Conservation (phyloP, 2,113 vertebrate genomes). For the Epinephelus cyanopodus region DNA sequence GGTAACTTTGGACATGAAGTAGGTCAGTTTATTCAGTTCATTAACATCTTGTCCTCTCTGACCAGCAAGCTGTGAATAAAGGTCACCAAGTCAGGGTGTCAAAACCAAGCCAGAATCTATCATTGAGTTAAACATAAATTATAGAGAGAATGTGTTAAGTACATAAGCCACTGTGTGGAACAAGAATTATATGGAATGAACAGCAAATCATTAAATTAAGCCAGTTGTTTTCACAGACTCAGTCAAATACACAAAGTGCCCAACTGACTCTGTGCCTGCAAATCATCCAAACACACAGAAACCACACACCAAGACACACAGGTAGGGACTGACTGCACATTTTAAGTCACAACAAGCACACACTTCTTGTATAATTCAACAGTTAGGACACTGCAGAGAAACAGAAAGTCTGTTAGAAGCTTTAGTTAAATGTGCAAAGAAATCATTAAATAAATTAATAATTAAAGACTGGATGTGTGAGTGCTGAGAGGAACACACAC, state of each 20-base stretch:
- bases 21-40: neutral
- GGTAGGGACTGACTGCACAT: neutral
- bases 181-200: neutral
- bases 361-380: neutral
- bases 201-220: neutral
- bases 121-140: neutral
- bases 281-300: slow-evolving; percentile 10
- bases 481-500: slow-evolving; percentile 8
- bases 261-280: neutral
- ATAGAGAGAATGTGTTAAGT: neutral
- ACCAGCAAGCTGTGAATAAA: slow-evolving; percentile 44
- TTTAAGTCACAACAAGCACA: neutral
- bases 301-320: slow-evolving; percentile 20
- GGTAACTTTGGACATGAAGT: neutral
- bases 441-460: neutral
- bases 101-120: slow-evolving; percentile 14
- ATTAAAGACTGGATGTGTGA: slow-evolving; percentile 1
- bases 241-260: neutral
- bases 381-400: neutral
- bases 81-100: slow-evolving; percentile 24
- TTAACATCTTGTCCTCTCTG: slow-evolving; percentile 62
- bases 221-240: neutral
- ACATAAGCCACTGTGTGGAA: neutral
- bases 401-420: neutral
- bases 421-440: neutral